Conservation (phyloP, 2,797 vertebrate genomes). For the Pangasius macronema region DNA sequence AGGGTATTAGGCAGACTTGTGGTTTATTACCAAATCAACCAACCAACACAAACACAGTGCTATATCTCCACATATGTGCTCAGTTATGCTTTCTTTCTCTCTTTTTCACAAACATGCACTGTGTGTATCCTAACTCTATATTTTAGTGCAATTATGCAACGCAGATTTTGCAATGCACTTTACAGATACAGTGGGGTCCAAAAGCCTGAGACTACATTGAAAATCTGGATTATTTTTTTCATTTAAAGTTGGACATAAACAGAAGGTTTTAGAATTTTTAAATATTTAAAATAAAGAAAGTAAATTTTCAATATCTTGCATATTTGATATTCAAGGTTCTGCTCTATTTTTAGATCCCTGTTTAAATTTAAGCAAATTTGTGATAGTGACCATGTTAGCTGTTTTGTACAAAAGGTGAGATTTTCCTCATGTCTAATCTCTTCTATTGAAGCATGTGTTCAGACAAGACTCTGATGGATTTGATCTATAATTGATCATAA, state of each 20-base stretch:
- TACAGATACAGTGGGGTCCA: background rate
- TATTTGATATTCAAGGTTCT: background rate
- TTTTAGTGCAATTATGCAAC: background rate
- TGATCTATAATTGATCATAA: background rate
- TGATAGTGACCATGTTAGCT: background rate
- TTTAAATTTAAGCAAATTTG: background rate
- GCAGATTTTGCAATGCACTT: too few relatives aligned
- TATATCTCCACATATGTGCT: background rate
- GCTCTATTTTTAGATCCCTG: background rate
- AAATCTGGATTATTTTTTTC: background rate
- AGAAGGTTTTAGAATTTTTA: background rate
- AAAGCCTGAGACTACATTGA: background rate
- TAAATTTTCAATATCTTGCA: background rate
- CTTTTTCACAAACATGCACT: background rate
- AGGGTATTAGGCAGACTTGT: background rate
- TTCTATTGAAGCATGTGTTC: background rate
- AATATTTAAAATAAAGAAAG: background rate
- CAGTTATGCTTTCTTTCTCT: background rate
- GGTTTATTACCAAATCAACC: background rate
- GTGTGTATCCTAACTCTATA: background rate
- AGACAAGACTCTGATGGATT: background rate
- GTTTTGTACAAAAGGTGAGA: background rate
- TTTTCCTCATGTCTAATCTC: background rate
- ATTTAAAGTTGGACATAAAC: background rate
- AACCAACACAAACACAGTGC: background rate